Evolutionary conservation across 2,797 vertebrate species (phyloP).

Genomic region (Chromobotia macracanthus): DNA sequence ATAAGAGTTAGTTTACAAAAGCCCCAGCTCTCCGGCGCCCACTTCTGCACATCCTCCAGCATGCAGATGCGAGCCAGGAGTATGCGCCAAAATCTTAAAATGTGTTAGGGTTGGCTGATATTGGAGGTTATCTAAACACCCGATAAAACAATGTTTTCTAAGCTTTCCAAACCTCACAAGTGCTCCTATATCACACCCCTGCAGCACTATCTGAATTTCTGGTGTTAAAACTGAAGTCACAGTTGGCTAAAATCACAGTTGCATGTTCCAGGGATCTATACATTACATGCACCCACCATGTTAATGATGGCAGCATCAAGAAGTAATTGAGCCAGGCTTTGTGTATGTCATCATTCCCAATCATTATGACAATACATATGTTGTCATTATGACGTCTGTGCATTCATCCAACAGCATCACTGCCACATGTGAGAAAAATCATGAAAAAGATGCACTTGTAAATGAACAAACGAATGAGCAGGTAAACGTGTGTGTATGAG

Average conservation of each 20-base stretch:
- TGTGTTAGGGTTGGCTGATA: background rate
- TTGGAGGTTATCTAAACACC: background rate
- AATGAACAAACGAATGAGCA: background rate
- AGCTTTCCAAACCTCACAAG: background rate
- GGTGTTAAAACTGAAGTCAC: background rate
- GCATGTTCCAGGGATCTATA: background rate
- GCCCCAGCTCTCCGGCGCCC: background rate
- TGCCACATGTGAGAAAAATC: background rate
- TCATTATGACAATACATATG: background rate
- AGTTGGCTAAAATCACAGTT: background rate
- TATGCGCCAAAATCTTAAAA: background rate
- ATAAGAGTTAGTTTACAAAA: background rate
- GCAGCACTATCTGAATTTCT: background rate
- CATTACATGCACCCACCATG: background rate
- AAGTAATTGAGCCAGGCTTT: background rate
- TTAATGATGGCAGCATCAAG: background rate
- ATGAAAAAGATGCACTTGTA: background rate
- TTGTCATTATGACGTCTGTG: too few species aligned
- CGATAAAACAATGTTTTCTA: background rate
- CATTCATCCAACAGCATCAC: background rate
- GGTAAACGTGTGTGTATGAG: conserved; percentile 52
- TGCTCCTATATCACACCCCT: background rate
- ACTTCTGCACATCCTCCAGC: background rate
- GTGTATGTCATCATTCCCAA: background rate
- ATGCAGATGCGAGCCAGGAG: background rate